A percentile compares a stretch with the other conserved stretches of the same genome.
phyloP scores from a whole-genome alignment of 2,797 vertebrate genomes.

The Poeciliopsis presidionis region DNA sequence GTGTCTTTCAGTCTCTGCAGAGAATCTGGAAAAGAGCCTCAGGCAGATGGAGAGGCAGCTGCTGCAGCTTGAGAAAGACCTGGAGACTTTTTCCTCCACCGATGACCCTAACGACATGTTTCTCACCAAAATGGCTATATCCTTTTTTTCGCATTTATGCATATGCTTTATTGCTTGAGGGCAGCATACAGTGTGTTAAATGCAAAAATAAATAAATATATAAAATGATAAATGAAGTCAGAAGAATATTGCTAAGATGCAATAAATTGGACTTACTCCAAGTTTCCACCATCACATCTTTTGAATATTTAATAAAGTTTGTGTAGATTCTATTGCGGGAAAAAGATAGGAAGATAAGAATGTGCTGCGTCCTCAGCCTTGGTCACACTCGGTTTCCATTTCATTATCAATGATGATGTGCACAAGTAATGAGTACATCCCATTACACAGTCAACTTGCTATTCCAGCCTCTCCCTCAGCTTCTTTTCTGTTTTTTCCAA shows the following conservation, averaged over 20 bases:
- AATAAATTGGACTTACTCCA: neutral
- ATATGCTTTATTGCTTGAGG: constrained; percentile 1
- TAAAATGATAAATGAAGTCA: constrained; percentile 1
- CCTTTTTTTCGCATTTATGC: constrained; percentile 80
- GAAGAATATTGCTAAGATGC: neutral
- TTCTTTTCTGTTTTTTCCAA: constrained; percentile 26
- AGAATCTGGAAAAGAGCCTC: constrained; percentile 96
- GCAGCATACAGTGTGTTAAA: constrained; percentile 15
- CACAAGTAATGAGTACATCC: constrained; percentile 17
- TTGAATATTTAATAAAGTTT: neutral
- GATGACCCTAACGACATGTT: constrained; percentile 94
- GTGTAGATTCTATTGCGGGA: neutral
- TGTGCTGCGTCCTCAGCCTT: neutral
- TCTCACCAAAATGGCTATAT: constrained; percentile 97
- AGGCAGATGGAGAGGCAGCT: constrained; percentile 97
- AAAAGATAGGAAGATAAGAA: neutral
- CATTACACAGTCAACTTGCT: constrained; percentile 18
- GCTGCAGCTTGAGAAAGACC: constrained; percentile 95
- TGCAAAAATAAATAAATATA: constrained; percentile 12
- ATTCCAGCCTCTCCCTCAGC: constrained; percentile 4
- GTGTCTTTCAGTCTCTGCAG: constrained; percentile 90
- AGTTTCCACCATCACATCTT: neutral
- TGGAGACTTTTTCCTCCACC: constrained; percentile 91
- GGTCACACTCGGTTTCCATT: constrained; percentile 13
- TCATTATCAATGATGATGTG: constrained; percentile 6